Evolutionary conservation across 2,888 invertebrate species (phyloP), one percentile per base, ranked within the genome.

Genomic region (Platycheirus rosarum): DNA sequence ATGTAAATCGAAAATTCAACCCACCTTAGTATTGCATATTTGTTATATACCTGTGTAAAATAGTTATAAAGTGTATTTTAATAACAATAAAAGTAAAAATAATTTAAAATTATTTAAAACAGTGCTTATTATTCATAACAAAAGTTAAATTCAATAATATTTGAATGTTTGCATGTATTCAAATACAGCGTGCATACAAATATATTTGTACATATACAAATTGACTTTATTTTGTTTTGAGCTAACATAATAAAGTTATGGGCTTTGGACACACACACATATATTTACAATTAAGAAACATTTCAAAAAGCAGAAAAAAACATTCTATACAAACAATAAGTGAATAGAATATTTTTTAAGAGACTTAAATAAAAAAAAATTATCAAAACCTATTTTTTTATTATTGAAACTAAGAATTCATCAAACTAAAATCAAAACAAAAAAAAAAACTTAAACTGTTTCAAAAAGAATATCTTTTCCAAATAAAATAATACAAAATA

Each of bases 11-110:
- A 88, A 88, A 87, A 88, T 86, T 88, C 88, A 88, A 87, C 88
- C 88, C 88, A 88, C 88, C 88, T 88, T 88, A 86, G 88, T 87
- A 88, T 88, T 88, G 88, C 88, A 88, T 88, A 88, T 88, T 88
- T 87, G 88, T 88, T 88, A 88, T 88, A 88, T 88, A 88, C 87
- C 87, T 88, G 88, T 87, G 88, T 78, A 71, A 82, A 66, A 77
- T 86, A 85, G 87, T 85, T 68, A 71, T 23, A 60, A 60, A 66
- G 66, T 62, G 40, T 73, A 84, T 70, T 78, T 63, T 42, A 60
- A 66, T 49, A 51, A 18, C 11, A 18, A n/a, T 57, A 75, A 40
- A 55, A 42, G 53, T 55, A 63, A 75, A 26, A 48, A 7, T 57
- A 69, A 49, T 49, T 62, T 35, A 53, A 53, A 1, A 60, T 16